Conservation (phyloP, 2,888 invertebrate genomes). For the Microchrysa polita region DNA sequence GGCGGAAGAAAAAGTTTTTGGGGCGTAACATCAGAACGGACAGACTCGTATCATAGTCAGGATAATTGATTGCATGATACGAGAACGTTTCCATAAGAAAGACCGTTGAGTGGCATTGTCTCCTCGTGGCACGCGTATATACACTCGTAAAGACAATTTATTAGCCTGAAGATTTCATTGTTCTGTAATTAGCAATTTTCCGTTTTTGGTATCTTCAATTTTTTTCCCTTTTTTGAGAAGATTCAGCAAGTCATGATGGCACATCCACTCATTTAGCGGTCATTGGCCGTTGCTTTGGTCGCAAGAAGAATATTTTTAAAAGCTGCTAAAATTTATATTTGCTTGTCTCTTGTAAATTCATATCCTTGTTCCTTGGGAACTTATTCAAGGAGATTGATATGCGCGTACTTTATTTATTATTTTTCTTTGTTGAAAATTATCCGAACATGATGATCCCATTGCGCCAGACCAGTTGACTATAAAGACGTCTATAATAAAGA, state of each 20-base stretch:
- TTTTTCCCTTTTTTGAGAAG: too few relatives aligned
- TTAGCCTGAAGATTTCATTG: not conserved
- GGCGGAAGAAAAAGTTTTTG: conserved; percentile 7
- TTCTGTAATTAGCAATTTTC: conserved; percentile 10
- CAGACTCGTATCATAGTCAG: not conserved
- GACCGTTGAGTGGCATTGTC: too few relatives aligned
- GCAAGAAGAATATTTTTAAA: too few relatives aligned
- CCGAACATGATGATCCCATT: too few relatives aligned
- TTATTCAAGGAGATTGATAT: not conserved
- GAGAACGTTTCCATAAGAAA: not conserved
- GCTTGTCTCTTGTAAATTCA: too few relatives aligned
- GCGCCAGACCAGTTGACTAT: too few relatives aligned
- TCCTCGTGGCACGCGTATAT: not conserved
- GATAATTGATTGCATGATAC: conserved; percentile 3
- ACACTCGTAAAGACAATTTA: conserved; percentile 14
- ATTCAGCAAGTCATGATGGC: too few relatives aligned
- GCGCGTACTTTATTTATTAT: too few relatives aligned
- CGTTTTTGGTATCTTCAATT: not conserved
- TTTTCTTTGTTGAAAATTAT: too few relatives aligned
- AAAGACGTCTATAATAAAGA: conserved; percentile 3
- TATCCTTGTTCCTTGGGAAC: not conserved
- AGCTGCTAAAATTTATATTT: too few relatives aligned
- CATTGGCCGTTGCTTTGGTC: too few relatives aligned
- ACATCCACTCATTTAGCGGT: too few relatives aligned
- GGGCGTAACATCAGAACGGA: not conserved